Percentiles rank a stretch among this genome's conserved stretches.
These are phyloP conservation scores for Nomada fabriciana DNA, from an alignment of 2,888 invertebrate genomes.

Conservation along the genomic window DNA sequence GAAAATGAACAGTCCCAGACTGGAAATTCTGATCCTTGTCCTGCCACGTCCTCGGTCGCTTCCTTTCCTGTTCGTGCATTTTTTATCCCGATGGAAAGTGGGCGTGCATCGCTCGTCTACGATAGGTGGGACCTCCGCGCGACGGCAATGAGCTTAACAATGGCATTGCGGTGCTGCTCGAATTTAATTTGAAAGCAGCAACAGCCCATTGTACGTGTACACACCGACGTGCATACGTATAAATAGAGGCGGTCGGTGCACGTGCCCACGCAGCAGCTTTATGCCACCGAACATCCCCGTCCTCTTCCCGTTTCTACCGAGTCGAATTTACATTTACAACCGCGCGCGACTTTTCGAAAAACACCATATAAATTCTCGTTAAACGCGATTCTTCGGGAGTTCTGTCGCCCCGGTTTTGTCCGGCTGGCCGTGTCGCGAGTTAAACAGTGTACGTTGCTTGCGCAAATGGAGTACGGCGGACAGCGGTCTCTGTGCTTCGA, in stretches of 20 bases:
- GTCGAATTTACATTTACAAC: constrained; percentile 68
- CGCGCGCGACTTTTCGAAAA: constrained; percentile 43
- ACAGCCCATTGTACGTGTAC: constrained; percentile 67
- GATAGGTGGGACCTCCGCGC: constrained; percentile 49
- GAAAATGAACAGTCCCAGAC: no score
- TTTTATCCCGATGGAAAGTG: constrained; percentile 25
- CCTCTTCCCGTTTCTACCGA: constrained; percentile 18
- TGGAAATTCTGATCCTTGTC: not conserved
- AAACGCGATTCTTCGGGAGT: constrained; percentile 41
- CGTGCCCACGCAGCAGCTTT: constrained; percentile 72
- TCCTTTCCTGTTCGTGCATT: not conserved
- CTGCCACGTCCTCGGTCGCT: constrained; percentile 9
- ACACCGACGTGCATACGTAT: constrained; percentile 48
- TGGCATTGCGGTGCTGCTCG: constrained; percentile 72
- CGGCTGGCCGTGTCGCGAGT: not conserved
- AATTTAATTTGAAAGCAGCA: constrained; percentile 74
- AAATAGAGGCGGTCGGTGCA: constrained; percentile 69
- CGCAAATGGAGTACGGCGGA: not conserved
- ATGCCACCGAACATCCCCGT: constrained; percentile 54
- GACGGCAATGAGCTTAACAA: constrained; percentile 68
- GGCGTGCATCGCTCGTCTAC: constrained; percentile 54
- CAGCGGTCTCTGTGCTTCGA: not conserved
- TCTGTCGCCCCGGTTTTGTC: not conserved
- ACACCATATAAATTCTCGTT: constrained; percentile 63
- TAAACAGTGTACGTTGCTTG: not conserved